Evolutionary conservation across 2,888 invertebrate genomes (phyloP).

Genomic region (Cotesia congregata): DNA sequence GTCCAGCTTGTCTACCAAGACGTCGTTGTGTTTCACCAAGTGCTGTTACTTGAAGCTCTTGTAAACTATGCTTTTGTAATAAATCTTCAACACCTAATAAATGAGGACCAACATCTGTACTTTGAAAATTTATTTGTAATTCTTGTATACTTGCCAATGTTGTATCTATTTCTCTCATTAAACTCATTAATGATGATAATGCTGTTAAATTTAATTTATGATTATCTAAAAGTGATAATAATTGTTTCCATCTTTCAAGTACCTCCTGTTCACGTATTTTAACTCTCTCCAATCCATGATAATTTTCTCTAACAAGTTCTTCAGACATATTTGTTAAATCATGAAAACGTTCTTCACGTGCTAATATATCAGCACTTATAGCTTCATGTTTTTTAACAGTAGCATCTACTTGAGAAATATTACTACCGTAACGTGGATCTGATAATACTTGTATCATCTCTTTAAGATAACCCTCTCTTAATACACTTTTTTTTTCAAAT

Average conservation of each 20-base stretch:
- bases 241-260: slow-evolving; percentile 87
- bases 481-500: slow-evolving; percentile 94
- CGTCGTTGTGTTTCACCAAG: slow-evolving; percentile 88
- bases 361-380: slow-evolving; percentile 95
- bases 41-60: slow-evolving; percentile 87
- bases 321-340: slow-evolving; percentile 94
- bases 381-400: slow-evolving; percentile 99
- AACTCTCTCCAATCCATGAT: slow-evolving; percentile 90
- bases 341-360: slow-evolving; percentile 93
- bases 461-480: slow-evolving; percentile 94
- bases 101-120: slow-evolving; percentile 93
- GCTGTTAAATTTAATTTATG: slow-evolving; percentile 83
- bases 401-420: slow-evolving; percentile 94
- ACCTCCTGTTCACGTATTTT: slow-evolving; percentile 81
- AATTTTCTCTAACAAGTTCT: slow-evolving; percentile 91
- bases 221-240: slow-evolving; percentile 87
- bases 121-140: slow-evolving; percentile 83
- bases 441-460: slow-evolving; percentile 97
- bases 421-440: slow-evolving; percentile 91
- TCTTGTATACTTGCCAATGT: slow-evolving; percentile 87
- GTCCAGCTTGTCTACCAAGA: slow-evolving; percentile 77
- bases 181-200: slow-evolving; percentile 87
- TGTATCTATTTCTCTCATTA: slow-evolving; percentile 93
- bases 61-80: slow-evolving; percentile 92
- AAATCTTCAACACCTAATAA: slow-evolving; percentile 94